phyloP scores from a whole-genome alignment of 2,888 invertebrate species.

The Lasioglossum lativentre region DNA sequence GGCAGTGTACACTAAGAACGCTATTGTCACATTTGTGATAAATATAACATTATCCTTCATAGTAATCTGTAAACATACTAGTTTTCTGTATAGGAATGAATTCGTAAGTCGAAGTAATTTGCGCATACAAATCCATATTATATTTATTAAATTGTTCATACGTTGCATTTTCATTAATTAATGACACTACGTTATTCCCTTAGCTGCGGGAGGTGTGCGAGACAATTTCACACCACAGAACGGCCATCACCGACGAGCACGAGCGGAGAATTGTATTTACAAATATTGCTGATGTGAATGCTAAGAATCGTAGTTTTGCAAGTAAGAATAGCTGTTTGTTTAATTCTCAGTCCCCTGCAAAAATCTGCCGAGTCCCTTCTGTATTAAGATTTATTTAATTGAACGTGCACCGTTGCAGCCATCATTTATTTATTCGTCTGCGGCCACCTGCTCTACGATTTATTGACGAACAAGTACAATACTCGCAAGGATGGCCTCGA shows the following conservation, averaged over 20 bases:
- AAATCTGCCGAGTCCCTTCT: too few species aligned
- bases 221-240: constrained; percentile 21
- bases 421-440: background rate
- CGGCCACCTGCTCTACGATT: background rate
- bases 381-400: background rate
- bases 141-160: background rate
- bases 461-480: background rate
- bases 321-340: constrained; percentile 33
- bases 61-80: background rate
- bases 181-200: background rate
- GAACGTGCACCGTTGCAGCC: constrained; percentile 3
- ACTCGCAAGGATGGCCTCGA: background rate
- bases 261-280: constrained; percentile 40
- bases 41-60: fast-evolving
- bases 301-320: background rate
- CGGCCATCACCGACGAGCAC: background rate
- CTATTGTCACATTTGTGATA: background rate
- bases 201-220: constrained; percentile 31
- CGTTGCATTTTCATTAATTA: background rate
- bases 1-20: background rate
- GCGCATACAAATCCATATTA: background rate
- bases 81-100: background rate
- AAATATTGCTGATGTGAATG: background rate
- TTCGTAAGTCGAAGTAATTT: constrained; percentile 17
- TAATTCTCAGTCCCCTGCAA: background rate